A percentile compares a stretch with the other conserved stretches of the same genome.
Conservation (phyloP, 2,888 invertebrate species). For the Eupithecia dodoneata region DNA sequence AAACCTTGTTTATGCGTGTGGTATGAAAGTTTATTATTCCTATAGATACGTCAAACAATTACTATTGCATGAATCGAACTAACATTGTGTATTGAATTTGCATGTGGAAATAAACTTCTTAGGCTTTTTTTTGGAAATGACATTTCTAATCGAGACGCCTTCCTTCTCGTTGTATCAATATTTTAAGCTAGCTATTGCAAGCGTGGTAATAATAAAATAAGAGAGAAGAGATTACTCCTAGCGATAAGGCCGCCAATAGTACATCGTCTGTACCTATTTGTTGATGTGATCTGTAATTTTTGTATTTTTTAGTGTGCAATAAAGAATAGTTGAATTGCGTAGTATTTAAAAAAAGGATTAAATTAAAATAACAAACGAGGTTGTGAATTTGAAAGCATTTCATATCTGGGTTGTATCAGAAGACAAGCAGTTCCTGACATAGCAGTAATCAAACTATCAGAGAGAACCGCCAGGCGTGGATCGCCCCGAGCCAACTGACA, state of each 20-base stretch:
- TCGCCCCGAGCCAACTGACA: constrained; percentile 73
- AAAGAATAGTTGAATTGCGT: too few species aligned
- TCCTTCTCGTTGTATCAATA: neutral
- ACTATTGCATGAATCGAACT: neutral
- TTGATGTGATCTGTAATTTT: too few species aligned
- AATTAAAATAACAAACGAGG: neutral
- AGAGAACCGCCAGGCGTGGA: constrained; percentile 70
- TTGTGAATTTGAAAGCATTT: constrained; percentile 26
- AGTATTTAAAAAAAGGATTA: neutral
- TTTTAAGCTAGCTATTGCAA: neutral
- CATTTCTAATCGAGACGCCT: too few species aligned
- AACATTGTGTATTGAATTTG: neutral
- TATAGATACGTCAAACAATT: neutral
- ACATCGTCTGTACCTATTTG: too few species aligned
- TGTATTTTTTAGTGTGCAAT: too few species aligned
- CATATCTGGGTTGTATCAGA: constrained; percentile 34
- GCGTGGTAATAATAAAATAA: too few species aligned
- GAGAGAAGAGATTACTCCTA: too few species aligned
- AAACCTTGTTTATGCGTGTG: neutral
- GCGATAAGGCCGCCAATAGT: too few species aligned
- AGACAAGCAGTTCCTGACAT: constrained; percentile 48
- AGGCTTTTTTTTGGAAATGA: too few species aligned
- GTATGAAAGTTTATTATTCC: neutral
- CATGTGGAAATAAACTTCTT: too few species aligned
- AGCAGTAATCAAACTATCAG: constrained; percentile 58